A percentile compares a stretch with the other conserved stretches of the same genome.
These are phyloP conservation scores for Aviceda subcristata DNA, from an alignment of 2,113 vertebrate genomes.

Conservation along the genomic window DNA sequence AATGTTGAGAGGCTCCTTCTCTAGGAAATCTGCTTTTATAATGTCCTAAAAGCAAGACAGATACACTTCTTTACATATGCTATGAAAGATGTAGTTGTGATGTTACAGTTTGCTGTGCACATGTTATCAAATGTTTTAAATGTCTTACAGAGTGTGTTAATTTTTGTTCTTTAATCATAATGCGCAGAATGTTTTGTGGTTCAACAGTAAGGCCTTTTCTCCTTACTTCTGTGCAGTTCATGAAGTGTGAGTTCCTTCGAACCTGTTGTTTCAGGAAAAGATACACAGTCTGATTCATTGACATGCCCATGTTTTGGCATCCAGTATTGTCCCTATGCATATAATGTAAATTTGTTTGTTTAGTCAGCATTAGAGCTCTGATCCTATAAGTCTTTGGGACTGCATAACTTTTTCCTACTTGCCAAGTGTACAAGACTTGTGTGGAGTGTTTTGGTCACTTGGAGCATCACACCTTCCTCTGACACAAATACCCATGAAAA, in stretches of 20 bases:
- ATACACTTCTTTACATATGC: background rate
- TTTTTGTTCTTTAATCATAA: background rate
- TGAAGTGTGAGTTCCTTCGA: background rate
- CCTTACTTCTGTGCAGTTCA: background rate
- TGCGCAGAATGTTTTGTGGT: background rate
- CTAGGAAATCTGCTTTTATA: background rate
- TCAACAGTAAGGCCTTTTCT: background rate
- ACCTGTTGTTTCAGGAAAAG: background rate
- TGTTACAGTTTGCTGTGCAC: background rate
- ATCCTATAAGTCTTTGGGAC: background rate
- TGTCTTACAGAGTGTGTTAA: background rate
- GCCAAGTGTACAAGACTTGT: background rate
- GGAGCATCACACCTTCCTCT: background rate
- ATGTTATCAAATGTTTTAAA: background rate
- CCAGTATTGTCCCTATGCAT: background rate
- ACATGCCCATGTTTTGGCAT: background rate
- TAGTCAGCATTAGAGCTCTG: background rate
- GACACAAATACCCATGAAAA: background rate
- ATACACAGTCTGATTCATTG: background rate
- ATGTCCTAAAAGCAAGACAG: background rate
- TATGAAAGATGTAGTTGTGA: background rate
- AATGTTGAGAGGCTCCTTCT: background rate
- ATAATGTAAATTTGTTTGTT: background rate
- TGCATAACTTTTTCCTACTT: rapidly evolving
- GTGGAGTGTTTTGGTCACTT: background rate